Evolutionary conservation across 2,888 invertebrate species (phyloP), one percentile per base, ranked within the genome.

Genomic region (Papilio demoleus): DNA sequence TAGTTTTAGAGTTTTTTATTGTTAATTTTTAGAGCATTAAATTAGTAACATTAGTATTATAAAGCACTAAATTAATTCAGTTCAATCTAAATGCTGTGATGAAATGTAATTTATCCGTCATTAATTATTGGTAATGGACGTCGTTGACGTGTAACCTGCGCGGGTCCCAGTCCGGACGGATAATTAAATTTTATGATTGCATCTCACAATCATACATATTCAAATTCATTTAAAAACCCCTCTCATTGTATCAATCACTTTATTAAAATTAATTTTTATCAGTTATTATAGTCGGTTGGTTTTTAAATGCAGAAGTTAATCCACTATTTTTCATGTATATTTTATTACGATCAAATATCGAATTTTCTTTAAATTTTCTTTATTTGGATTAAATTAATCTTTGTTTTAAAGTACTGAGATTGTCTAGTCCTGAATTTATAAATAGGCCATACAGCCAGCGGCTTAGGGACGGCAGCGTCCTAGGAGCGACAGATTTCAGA

Each of bases 71-170:
- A 68, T 63, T 68, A 64, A 68, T 58, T 59, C 12, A 45, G 63
- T 45, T 14, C 58, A 47, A 68, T 62, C 56, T 67, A 64, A 62
- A 59, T 38, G 38, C 47, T 47, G 38, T 65, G 47, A 53, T 50
- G 72, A 73, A 70, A 75, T 77, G 77, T 78, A 81, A 83, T 81
- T 79, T 77, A 77, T 76, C 75, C 71, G 74, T 77, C 79, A 82
- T 83, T 79, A 81, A 82, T 73, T 81, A 80, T 78, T 70, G 68
- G 75, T 82, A 80, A 82, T 80, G 78, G 76, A 70, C 65, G 68
- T 68, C 53, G 60, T 31, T 68, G 64, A 64, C 59, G 63, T 42
- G 38, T 24, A 50, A 40, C 65, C 47, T 60, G 64, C 65, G 60
- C 53, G 14, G 53, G 38, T n/a, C 31, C 6, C 31, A 31, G 31